Evolutionary conservation across 2,797 vertebrate species (phyloP).

Genomic region (Leptoclinus maculatus): DNA sequence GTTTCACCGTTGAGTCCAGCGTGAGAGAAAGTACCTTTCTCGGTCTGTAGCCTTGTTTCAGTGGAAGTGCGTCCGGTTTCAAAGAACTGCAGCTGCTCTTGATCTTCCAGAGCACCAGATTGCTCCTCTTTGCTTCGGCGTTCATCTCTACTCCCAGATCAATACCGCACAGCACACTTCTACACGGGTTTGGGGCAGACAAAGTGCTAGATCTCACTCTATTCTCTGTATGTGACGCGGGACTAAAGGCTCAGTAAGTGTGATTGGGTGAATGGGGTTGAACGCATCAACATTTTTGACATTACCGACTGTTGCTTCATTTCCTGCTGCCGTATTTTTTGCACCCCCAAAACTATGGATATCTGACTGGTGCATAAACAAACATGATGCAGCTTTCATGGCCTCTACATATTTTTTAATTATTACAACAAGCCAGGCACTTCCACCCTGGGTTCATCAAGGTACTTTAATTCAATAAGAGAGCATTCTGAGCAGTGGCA

Average conservation of each 20-base stretch:
- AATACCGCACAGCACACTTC: slow-evolving; percentile 70
- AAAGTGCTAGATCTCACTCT: slow-evolving; percentile 54
- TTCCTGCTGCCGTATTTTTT: slow-evolving; percentile 28
- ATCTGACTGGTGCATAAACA: slow-evolving; percentile 43
- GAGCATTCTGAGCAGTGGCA: slow-evolving; percentile 68
- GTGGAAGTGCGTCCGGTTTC: slow-evolving; percentile 74
- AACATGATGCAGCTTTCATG: slow-evolving; percentile 33
- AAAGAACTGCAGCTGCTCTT: slow-evolving; percentile 78
- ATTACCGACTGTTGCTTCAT: slow-evolving; percentile 59
- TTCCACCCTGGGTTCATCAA: slow-evolving; percentile 49
- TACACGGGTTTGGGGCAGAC: slow-evolving; percentile 53
- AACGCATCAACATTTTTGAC: slow-evolving; percentile 58
- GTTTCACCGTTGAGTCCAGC: slow-evolving; percentile 30
- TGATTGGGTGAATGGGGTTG: slow-evolving; percentile 57
- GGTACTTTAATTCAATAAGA: slow-evolving; percentile 44
- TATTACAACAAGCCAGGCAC: slow-evolving; percentile 28
- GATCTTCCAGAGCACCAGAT: slow-evolving; percentile 71
- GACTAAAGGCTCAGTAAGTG: slow-evolving; percentile 28
- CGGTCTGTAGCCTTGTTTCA: slow-evolving; percentile 47
- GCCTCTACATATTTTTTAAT: slow-evolving; percentile 33
- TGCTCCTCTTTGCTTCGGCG: slow-evolving; percentile 63
- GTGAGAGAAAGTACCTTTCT: slow-evolving; percentile 56
- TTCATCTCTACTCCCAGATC: slow-evolving; percentile 79
- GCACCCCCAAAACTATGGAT: slow-evolving; percentile 4
- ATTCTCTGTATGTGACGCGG: slow-evolving; percentile 49